These are phyloP conservation scores for Archaeoteleia sp. DNA, from an alignment of 2,888 invertebrate species.

Conservation along the genomic window DNA sequence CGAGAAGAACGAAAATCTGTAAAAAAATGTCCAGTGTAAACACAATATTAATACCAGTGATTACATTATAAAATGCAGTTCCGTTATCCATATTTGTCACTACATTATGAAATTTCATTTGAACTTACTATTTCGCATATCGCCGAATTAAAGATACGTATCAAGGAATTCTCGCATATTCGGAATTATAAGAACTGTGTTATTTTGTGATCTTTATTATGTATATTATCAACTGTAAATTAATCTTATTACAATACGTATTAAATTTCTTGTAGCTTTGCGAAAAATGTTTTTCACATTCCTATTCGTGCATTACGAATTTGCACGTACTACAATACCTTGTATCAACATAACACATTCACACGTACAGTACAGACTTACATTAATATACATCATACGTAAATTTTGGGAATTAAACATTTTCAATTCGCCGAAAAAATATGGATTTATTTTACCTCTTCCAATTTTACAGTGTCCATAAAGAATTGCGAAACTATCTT, in stretches of 20 bases:
- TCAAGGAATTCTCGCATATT: slow-evolving; percentile 8
- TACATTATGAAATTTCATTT: too few species aligned
- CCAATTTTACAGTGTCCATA: too few species aligned
- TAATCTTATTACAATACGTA: slow-evolving; percentile 4
- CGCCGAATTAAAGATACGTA: too few species aligned
- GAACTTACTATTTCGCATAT: too few species aligned
- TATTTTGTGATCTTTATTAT: slow-evolving; percentile 55
- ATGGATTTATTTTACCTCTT: too few species aligned
- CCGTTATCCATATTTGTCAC: background rate
- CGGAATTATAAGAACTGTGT: slow-evolving; percentile 31
- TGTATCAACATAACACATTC: background rate
- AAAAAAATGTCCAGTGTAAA: slow-evolving; percentile 57
- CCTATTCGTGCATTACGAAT: slow-evolving; percentile 2
- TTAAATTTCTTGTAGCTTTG: slow-evolving; percentile 8
- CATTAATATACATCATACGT: slow-evolving; percentile 71
- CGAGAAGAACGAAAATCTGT: slow-evolving; percentile 61
- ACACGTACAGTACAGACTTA: background rate
- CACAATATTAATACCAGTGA: slow-evolving; percentile 54
- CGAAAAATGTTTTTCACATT: slow-evolving; percentile 9
- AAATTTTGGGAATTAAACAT: slow-evolving; percentile 71
- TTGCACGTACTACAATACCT: slow-evolving; percentile 1
- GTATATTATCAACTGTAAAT: slow-evolving; percentile 14
- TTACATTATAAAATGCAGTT: slow-evolving; percentile 29
- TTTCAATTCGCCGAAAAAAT: slow-evolving; percentile 47
- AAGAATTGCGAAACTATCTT: too few species aligned